These are phyloP conservation scores for Podabrus alpinus DNA, from an alignment of 2,888 invertebrate genomes.

Conservation along the genomic window DNA sequence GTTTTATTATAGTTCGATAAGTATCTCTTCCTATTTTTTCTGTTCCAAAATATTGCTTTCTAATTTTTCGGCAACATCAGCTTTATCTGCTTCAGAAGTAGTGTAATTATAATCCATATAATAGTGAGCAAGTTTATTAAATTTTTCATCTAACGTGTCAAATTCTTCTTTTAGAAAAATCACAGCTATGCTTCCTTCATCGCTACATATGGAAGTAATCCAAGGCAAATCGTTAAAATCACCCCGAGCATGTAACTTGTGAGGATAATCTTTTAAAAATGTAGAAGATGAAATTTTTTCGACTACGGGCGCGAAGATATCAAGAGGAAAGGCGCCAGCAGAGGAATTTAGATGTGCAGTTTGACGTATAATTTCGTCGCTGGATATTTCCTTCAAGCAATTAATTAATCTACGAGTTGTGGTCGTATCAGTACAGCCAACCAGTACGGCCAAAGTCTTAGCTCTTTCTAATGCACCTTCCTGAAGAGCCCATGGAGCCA, in stretches of 20 bases:
- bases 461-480: conserved; percentile 65
- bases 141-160: neutral
- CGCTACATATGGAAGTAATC: conserved; percentile 66
- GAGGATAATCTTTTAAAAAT: conserved; percentile 69
- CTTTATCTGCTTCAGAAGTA: neutral
- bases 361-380: conserved; percentile 60
- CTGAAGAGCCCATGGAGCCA: too few relatives aligned
- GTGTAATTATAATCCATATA: neutral
- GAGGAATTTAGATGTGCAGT: conserved; percentile 61
- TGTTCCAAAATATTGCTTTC: neutral
- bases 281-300: conserved; percentile 57
- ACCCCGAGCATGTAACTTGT: conserved; percentile 63
- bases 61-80: neutral
- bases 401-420: conserved; percentile 61
- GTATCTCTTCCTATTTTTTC: neutral
- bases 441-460: conserved; percentile 59
- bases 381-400: conserved; percentile 66
- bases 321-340: conserved; percentile 59
- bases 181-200: conserved; percentile 69
- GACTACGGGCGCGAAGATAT: conserved; percentile 44
- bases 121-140: neutral
- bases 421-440: conserved; percentile 62
- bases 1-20: neutral
- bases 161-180: neutral
- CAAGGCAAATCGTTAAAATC: conserved; percentile 68